Evolutionary conservation across 1,140 invertebrate genomes (phyloP).

Genomic region (Bicyclus anynana): DNA sequence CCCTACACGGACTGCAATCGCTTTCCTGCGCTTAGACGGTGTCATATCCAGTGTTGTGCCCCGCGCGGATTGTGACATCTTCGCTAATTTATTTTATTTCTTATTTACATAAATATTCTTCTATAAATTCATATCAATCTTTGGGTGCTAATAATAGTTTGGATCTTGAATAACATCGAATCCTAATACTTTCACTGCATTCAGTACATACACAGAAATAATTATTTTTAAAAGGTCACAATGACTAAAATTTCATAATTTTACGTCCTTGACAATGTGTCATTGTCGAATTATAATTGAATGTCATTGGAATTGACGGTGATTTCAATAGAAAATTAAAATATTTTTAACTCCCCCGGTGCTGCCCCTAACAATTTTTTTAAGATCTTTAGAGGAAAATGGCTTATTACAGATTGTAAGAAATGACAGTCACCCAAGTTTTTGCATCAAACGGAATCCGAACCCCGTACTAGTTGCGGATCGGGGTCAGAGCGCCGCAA

Average conservation of each 20-base stretch:
- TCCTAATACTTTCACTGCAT: conserved; percentile 51
- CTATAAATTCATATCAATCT: conserved; percentile 77
- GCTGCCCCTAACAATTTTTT: too few relatives aligned
- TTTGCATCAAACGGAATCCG: background rate
- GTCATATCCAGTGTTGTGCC: too few relatives aligned
- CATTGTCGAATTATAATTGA: too few relatives aligned
- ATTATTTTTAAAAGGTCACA: conserved; percentile 44
- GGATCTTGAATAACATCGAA: conserved; percentile 63
- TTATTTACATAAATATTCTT: conserved; percentile 76
- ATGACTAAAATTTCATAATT: conserved; percentile 60
- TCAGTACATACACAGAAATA: conserved; percentile 53
- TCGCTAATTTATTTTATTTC: conserved; percentile 75
- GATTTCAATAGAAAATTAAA: too few relatives aligned
- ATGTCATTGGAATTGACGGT: too few relatives aligned
- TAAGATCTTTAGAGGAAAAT: too few relatives aligned
- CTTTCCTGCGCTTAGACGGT: too few relatives aligned
- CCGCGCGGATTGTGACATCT: too few relatives aligned
- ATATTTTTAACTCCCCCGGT: too few relatives aligned
- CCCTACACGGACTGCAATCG: too few relatives aligned
- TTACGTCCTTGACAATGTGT: conserved; percentile 23
- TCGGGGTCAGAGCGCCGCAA: background rate
- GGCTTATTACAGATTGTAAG: too few relatives aligned
- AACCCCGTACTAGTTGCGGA: background rate
- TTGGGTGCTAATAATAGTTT: conserved; percentile 73
- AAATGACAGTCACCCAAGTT: background rate